Evolutionary conservation across 1,140 invertebrate species (phyloP), one percentile per base, ranked within the genome.

Genomic region (Nebria ingens): DNA sequence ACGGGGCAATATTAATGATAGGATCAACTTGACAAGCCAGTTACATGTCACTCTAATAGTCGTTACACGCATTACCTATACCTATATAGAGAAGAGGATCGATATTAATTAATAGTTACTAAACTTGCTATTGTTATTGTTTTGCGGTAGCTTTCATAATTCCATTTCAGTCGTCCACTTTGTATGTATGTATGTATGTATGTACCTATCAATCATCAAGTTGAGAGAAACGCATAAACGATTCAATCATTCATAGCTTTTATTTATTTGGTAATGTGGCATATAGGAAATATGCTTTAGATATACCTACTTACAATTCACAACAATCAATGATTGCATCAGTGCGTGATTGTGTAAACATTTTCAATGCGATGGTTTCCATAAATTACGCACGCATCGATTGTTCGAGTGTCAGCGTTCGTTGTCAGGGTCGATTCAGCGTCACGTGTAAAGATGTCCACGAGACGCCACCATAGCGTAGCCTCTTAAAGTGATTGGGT

Each of bases 401-500:
- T 11, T 45, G 9, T 45, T 11, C 40, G 6, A 12, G 3, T 17
- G 15, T 17, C 17, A 17, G 15, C 17, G 25, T 34, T 34, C 40
- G 40, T 17, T 45, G 40, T 45, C 40, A 45, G 40, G 40, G 40
- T 45, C 40, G 40, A 45, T 45, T 17, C 40, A 6, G 40, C 40
- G 17, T 45, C 40, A 45, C 40, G 40, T 29, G 13, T 11, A 45
- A 17, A 45, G 6, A 17, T 45, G 6, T 17, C 6, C 40, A 17
- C 40, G 17, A 34, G 25, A 34, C 25, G 25, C 25, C 6, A 6
- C 40, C 3, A 17, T 17, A 17, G 6, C 40, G 15, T 17, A 45
- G 15, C 40, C 40, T 45, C 56, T 60, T 62, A 61, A 62, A 64
- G 59, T 65, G 63, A 64, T 65, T 62, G 64, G 62, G 57, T 55